Evolutionary conservation across 1,140 invertebrate genomes (phyloP).

Genomic region (Phenacoccus solenopsis): DNA sequence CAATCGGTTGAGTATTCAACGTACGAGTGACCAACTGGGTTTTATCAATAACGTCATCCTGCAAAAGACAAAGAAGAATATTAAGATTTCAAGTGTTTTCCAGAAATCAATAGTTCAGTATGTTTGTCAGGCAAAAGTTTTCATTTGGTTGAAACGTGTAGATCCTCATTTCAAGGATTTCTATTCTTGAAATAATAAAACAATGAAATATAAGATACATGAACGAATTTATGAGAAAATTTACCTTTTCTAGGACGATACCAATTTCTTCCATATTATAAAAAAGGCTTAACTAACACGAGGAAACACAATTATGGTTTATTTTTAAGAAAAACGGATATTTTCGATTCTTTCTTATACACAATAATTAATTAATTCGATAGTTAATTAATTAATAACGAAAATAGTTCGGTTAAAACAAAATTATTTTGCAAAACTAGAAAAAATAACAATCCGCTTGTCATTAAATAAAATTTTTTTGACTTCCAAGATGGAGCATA

Average conservation of each 20-base stretch:
- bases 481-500: neutral
- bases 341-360: no score
- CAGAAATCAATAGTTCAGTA: no score
- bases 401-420: neutral
- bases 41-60: slow-evolving; percentile 18
- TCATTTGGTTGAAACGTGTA: no score
- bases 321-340: neutral
- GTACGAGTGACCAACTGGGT: slow-evolving; percentile 24
- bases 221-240: slow-evolving; percentile 17
- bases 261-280: slow-evolving; percentile 53
- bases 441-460: neutral
- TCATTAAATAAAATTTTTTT: neutral
- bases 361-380: neutral
- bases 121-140: no score
- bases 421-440: neutral
- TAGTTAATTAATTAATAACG: neutral
- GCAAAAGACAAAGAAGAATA: slow-evolving; percentile 26
- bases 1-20: slow-evolving; percentile 40
- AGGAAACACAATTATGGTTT: neutral
- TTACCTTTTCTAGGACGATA: slow-evolving; percentile 54
- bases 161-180: no score
- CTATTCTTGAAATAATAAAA: neutral
- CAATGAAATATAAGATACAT: neutral
- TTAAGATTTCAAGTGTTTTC: no score
- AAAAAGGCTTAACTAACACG: neutral